Conservation (phyloP, 2,888 invertebrate species). For the Patella ulyssiponensis region DNA sequence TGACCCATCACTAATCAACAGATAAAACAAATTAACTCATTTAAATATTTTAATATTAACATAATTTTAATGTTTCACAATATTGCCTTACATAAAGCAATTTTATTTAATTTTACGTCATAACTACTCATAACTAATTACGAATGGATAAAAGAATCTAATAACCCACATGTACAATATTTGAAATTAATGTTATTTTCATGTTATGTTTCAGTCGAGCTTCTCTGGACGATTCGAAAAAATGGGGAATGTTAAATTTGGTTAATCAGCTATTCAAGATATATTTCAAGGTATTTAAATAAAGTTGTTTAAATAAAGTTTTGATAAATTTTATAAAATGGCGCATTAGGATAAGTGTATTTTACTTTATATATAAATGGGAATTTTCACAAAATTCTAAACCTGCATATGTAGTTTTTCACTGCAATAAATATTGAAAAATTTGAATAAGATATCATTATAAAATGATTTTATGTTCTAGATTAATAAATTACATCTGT, state of each 20-base stretch:
- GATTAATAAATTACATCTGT: constrained; percentile 76
- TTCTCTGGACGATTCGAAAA: constrained; percentile 91
- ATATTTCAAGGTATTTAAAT: constrained; percentile 89
- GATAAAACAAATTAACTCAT: too few species aligned
- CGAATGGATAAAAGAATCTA: too few species aligned
- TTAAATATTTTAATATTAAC: too few species aligned
- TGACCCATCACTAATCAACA: too few species aligned
- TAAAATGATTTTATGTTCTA: constrained; percentile 53
- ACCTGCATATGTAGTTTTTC: too few species aligned
- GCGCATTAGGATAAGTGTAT: not conserved
- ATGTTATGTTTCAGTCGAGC: constrained; percentile 77
- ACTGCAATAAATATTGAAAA: too few species aligned
- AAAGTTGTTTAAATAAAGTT: not conserved
- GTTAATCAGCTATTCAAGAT: constrained; percentile 98
- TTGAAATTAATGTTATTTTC: constrained; percentile 2
- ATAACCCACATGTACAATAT: not conserved
- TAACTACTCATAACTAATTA: too few species aligned
- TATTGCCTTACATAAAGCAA: too few species aligned
- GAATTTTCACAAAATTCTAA: not conserved
- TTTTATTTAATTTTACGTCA: too few species aligned
- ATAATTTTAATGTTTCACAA: too few species aligned
- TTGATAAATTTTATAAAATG: not conserved
- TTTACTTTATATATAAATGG: not conserved
- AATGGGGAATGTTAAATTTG: constrained; percentile 94
- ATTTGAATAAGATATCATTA: too few species aligned